These are phyloP conservation scores for Rissa tridactyla DNA, from an alignment of 2,113 vertebrate species.

Conservation along the genomic window DNA sequence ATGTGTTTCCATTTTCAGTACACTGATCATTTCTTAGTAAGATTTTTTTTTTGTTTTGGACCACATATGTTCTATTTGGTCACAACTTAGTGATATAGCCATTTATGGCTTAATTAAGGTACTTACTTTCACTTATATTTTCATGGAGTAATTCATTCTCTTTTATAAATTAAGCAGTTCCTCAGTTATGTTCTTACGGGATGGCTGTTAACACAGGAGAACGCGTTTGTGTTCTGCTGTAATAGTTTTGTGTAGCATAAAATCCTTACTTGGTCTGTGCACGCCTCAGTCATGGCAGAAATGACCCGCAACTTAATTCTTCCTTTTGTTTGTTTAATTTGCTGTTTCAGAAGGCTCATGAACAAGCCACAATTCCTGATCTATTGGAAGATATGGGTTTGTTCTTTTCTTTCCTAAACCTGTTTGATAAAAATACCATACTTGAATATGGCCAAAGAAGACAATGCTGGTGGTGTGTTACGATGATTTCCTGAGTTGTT, in stretches of 20 bases:
- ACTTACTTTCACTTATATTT: neutral
- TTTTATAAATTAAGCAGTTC: neutral
- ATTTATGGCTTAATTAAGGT: neutral
- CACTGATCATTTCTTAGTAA: neutral
- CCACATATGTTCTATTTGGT: neutral
- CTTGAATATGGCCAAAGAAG: neutral
- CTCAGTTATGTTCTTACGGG: neutral
- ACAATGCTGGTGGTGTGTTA: neutral
- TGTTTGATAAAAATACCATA: neutral
- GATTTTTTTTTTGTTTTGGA: neutral
- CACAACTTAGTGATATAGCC: neutral
- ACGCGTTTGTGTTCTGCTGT: accelerated
- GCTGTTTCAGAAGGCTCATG: neutral
- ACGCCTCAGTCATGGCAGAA: neutral
- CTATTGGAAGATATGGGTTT: neutral
- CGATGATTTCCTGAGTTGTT: neutral
- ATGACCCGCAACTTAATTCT: neutral
- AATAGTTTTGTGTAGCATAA: neutral
- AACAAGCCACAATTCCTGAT: neutral
- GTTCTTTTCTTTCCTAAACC: neutral
- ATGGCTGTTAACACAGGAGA: neutral
- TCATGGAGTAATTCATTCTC: neutral
- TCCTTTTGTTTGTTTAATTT: neutral
- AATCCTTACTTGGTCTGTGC: neutral
- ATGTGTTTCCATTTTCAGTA: neutral